Base-by-base conservation (phyloP, 2,113 vertebrate species). In the Scophthalmus maximus region DNA sequence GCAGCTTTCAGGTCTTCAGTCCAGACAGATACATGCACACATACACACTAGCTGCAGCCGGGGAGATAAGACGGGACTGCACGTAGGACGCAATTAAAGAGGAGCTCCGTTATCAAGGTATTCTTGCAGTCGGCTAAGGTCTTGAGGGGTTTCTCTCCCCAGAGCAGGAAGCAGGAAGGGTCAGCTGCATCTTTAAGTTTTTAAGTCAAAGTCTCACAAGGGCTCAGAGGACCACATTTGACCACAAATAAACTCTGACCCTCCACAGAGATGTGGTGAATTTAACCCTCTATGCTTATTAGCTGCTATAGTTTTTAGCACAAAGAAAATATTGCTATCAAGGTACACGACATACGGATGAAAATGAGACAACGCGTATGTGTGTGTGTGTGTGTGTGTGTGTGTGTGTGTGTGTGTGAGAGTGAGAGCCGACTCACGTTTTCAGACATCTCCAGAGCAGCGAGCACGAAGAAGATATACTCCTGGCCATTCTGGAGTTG, bases 391-490 rank as follows among this genome's bases (percentile, higher is more conserved):
- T 34, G 32, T 9, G 9, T 34, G 32, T 34, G 32, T 6, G 34
- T 18, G n/a, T n/a, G n/a, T n/a, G n/a, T n/a, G n/a, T n/a, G n/a
- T n/a, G 15, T 10, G 9, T 25, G 26, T 10, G 12, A 11, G 20
- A 60, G 12, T n/a, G 6, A 56, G 8, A 51, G 34, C 52, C 68
- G 6, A 95, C 97, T 95, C 93, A 98, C 98, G 49, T 96, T 97
- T 87, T 99, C 98, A 2, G 96, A 95, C 65, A 96, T 96, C 61
- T 99, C 98, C 92, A 99, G 94, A 66, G 98, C 95, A 6, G 97
- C 97, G 47, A 99, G 91, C 47, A 99, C 95, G 73, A 99, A 99
- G 90, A 99, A 98, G 81, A 98, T 94, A 60, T 99, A 99, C 87
- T 99, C 97, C 89, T 98, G 97, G 80, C 97, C 96, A 15, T 94